Percentiles rank a stretch among this genome's conserved stretches.
These are phyloP conservation scores for Allacma fusca DNA, from an alignment of 2,888 invertebrate species.

Conservation along the genomic window DNA sequence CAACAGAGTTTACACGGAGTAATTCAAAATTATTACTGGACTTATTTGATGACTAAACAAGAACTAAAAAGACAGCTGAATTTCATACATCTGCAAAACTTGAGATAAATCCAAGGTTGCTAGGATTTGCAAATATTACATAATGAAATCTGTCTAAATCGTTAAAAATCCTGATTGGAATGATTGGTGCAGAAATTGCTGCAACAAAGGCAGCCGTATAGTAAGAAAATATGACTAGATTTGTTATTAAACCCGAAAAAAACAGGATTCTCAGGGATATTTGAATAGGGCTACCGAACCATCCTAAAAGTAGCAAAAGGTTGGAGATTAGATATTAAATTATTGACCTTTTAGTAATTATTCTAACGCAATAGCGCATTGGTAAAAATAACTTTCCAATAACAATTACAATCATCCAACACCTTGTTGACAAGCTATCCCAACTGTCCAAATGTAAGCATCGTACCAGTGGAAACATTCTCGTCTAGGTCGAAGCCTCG, in stretches of 20 bases:
- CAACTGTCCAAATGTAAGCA: conserved; percentile 31
- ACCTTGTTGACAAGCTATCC: conserved; percentile 39
- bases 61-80: too few relatives aligned
- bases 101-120: background rate
- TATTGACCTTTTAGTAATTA: too few relatives aligned
- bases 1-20: too few relatives aligned
- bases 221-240: conserved; percentile 24
- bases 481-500: background rate
- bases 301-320: conserved; percentile 19
- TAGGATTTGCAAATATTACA: conserved; percentile 26
- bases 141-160: conserved; percentile 23
- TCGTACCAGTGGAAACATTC: conserved; percentile 3
- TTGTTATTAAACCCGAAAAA: background rate
- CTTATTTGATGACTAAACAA: too few relatives aligned
- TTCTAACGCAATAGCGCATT: too few relatives aligned
- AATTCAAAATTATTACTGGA: too few relatives aligned
- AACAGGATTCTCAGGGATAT: conserved; percentile 25
- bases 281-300: conserved; percentile 19
- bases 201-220: conserved; percentile 39
- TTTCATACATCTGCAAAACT: conserved; percentile 24
- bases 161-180: conserved; percentile 1
- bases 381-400: too few relatives aligned
- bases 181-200: conserved; percentile 31
- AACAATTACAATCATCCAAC: too few relatives aligned
- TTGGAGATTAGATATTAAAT: background rate